Conservation (phyloP, 2,888 invertebrate species). For the Phengaris alcon region DNA sequence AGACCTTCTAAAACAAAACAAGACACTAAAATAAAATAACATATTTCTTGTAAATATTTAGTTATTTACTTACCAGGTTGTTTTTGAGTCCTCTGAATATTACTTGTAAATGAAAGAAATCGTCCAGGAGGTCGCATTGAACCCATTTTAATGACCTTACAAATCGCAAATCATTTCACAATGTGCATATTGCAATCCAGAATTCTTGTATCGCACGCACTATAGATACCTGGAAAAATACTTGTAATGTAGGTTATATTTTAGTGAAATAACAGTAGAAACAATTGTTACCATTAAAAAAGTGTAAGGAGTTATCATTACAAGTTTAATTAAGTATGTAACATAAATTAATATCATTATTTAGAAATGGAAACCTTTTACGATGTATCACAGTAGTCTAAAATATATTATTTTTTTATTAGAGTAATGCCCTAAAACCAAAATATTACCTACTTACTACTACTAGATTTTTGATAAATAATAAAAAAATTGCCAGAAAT, state of each 20-base stretch:
- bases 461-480: too few species aligned
- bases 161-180: conserved; percentile 53
- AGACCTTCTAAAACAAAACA: too few species aligned
- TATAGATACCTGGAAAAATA: background rate
- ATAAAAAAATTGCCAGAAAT: too few species aligned
- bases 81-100: conserved; percentile 79
- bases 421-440: too few species aligned
- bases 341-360: background rate
- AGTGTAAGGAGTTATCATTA: background rate
- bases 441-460: too few species aligned
- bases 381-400: background rate
- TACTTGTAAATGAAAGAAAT: conserved; percentile 80
- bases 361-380: background rate
- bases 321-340: background rate
- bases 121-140: conserved; percentile 81
- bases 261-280: background rate
- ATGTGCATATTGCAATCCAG: conserved; percentile 33
- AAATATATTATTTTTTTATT: too few species aligned
- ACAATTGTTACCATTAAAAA: background rate
- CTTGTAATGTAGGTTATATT: background rate
- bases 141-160: conserved; percentile 68
- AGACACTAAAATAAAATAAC: too few species aligned
- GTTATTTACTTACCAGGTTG: conserved; percentile 42
- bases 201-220: background rate
- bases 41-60: too few species aligned